Percentiles rank a stretch among this genome's conserved stretches.
Evolutionary conservation across 2,888 invertebrate genomes (phyloP).

Genomic region (Acholoe squamosa): DNA sequence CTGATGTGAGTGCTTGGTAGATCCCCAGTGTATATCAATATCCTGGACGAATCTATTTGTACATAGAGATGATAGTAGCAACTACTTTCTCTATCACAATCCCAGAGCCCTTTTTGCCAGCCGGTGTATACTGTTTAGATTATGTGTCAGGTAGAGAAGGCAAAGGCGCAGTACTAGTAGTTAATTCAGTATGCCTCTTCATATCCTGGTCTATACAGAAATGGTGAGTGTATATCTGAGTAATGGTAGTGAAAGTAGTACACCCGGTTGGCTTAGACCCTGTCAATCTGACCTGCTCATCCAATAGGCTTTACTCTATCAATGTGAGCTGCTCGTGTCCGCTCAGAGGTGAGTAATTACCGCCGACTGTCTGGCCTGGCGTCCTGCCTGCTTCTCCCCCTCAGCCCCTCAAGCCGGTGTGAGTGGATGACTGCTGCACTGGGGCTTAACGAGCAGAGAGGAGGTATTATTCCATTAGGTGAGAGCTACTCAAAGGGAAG

Average conservation of each 20-base stretch:
- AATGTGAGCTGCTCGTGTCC: not conserved
- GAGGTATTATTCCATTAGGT: constrained; percentile 29
- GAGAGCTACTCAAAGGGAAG: not conserved
- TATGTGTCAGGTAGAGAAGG: no score
- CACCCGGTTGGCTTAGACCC: no score
- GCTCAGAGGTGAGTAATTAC: not conserved
- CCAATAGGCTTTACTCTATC: not conserved
- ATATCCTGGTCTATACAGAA: no score
- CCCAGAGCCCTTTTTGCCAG: no score
- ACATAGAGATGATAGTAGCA: no score
- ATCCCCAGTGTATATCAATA: no score
- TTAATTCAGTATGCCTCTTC: no score
- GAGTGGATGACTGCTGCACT: not conserved
- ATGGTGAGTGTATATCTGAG: not conserved
- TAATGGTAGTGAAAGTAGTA: not conserved
- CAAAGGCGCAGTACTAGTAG: no score
- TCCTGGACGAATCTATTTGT: no score
- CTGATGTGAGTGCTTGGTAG: no score
- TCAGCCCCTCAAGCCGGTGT: not conserved
- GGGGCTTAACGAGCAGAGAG: not conserved
- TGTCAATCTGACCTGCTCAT: not conserved
- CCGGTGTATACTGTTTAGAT: no score
- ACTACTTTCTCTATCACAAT: no score
- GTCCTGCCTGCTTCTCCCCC: not conserved
- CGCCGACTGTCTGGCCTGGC: not conserved